Percentiles rank a stretch among this genome's conserved stretches.
Conservation (phyloP, 2,888 invertebrate species). For the Agrilus biguttatus region DNA sequence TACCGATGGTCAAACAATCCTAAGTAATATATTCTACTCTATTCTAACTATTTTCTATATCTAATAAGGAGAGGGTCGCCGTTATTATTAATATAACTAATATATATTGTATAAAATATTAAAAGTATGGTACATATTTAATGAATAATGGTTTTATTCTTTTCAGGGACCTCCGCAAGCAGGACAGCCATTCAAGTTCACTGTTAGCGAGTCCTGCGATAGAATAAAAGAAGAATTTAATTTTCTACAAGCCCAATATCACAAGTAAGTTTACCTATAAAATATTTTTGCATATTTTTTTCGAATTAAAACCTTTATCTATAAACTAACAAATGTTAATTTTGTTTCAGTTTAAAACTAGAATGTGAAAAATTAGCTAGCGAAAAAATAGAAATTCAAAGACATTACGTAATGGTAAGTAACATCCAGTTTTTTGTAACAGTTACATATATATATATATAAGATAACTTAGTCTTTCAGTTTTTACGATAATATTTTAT, state of each 20-base stretch:
- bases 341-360: constrained; percentile 73
- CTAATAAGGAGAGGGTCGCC: constrained; percentile 15
- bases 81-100: too few species aligned
- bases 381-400: constrained; percentile 97
- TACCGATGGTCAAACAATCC: too few species aligned
- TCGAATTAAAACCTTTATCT: too few species aligned
- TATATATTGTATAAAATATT: too few species aligned
- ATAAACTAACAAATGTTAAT: constrained; percentile 5
- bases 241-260: constrained; percentile 87
- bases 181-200: constrained; percentile 85
- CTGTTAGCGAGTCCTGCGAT: constrained; percentile 82
- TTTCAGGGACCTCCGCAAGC: constrained; percentile 72
- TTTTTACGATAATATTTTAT: too few species aligned
- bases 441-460: too few species aligned
- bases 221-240: constrained; percentile 91
- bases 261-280: constrained; percentile 66
- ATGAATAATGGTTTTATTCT: constrained; percentile 9
- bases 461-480: too few species aligned
- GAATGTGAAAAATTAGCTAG: constrained; percentile 95
- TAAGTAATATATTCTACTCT: constrained; percentile 46
- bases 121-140: too few species aligned
- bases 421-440: neutral
- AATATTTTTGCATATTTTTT: too few species aligned
- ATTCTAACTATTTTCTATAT: constrained; percentile 29
- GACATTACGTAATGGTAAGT: constrained; percentile 97